Evolutionary conservation across 2,888 invertebrate genomes (phyloP), one percentile per base, ranked within the genome.

Genomic region (Ametastegia equiseti): DNA sequence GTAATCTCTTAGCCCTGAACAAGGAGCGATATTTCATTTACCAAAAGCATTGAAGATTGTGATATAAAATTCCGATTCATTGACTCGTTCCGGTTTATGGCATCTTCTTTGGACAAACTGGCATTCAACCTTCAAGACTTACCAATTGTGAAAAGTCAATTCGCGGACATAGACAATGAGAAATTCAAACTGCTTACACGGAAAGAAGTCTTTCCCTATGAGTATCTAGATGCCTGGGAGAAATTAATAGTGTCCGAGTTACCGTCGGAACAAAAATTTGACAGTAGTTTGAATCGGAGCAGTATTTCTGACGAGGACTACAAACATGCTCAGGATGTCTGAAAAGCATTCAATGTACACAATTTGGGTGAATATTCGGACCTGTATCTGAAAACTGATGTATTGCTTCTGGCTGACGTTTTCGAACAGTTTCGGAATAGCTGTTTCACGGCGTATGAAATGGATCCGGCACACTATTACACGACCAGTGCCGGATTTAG

Each of bases 341-440:
- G 91, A 89, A 27, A 83, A 0, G 80, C 54, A 30, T 91, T 92
- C 71, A 63, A 86, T 0, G 86, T 87, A 42, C 78, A 85, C 50
- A 89, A 83, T 36, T 80, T 92, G 23, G 87, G 87, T 1, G 88
- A 90, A 79, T 92, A 92, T 81, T 84, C 86, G 1, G 87, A 90
- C 47, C 23, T 90, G 2, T 91, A 91, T 82, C 65, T 91, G 33
- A 89, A 88, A 84, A 87, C 88, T 0, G 91, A 92, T 83, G 87
- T 92, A 0, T 80, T 90, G n/a, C 81, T 91, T 4, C 81, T 90
- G 42, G 86, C 87, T 3, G 91, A 91, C 77, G 84, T 91, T 6
- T 90, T 91, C 82, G 91, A 91, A 83, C 87, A 90, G 81, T 91
- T 91, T 83, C 65, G 90, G 6, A n/a, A 82, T 4, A 84, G 81